Conservation (phyloP, 2,888 invertebrate species). For the Melolontha melolontha region DNA sequence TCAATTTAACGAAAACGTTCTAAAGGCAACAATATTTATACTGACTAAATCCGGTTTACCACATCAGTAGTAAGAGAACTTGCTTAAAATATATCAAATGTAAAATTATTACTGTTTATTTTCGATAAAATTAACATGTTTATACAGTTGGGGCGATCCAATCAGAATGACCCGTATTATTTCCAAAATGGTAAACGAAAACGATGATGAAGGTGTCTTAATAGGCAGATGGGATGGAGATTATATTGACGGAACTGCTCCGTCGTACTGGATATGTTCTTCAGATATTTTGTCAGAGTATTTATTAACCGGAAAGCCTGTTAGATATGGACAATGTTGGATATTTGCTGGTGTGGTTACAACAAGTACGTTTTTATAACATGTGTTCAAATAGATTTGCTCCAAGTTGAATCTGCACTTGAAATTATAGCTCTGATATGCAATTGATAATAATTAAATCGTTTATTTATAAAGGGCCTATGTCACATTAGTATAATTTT, state of each 20-base stretch:
- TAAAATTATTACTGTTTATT: too few species aligned
- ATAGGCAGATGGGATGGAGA: constrained; percentile 80
- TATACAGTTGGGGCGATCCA: constrained; percentile 74
- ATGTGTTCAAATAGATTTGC: too few species aligned
- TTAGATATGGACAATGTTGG: constrained; percentile 89
- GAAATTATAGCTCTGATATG: too few species aligned
- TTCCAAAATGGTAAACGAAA: constrained; percentile 80
- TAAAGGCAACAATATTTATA: constrained; percentile 79
- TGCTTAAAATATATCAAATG: too few species aligned
- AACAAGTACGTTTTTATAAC: constrained; percentile 71
- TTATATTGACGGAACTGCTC: constrained; percentile 80
- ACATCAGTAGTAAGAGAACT: constrained; percentile 24
- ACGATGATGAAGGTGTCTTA: constrained; percentile 78
- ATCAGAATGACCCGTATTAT: constrained; percentile 77
- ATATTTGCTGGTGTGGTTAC: constrained; percentile 86
- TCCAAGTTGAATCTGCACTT: too few species aligned
- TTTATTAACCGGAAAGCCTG: constrained; percentile 72
- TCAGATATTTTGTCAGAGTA: constrained; percentile 82
- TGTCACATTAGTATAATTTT: too few species aligned
- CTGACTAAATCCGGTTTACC: constrained; percentile 75
- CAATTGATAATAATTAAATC: too few species aligned
- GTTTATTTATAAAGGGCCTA: too few species aligned
- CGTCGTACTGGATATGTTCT: constrained; percentile 85
- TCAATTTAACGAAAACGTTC: constrained; percentile 79
- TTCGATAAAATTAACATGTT: neutral